Percentiles rank a stretch among this genome's conserved stretches.
Conservation (phyloP, 2,888 invertebrate genomes). For the Aleiodes alternator region DNA sequence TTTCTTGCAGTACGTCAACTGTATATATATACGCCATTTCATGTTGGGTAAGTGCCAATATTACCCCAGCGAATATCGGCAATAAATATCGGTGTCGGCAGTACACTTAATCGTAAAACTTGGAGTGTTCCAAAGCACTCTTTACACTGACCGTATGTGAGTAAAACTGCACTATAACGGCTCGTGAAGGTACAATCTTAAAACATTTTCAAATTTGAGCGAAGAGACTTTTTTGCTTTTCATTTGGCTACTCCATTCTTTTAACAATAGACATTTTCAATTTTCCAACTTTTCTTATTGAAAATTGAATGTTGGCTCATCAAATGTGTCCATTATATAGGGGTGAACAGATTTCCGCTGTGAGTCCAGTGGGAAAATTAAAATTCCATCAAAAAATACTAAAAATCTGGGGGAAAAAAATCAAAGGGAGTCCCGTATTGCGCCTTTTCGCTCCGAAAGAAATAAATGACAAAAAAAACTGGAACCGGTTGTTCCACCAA, state of each 20-base stretch:
- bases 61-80: slow-evolving; percentile 62
- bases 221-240: background rate
- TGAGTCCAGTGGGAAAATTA: no score
- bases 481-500: slow-evolving; percentile 70
- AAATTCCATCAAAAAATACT: slow-evolving; percentile 47
- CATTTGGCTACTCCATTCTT: background rate
- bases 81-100: slow-evolving; percentile 67
- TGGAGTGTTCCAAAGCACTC: slow-evolving; percentile 9
- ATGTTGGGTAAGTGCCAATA: slow-evolving; percentile 60
- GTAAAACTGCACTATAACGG: slow-evolving; percentile 8
- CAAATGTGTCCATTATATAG: no score
- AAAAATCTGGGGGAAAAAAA: slow-evolving; percentile 51
- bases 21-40: slow-evolving; percentile 18
- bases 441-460: slow-evolving; percentile 27
- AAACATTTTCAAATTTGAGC: background rate
- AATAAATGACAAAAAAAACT: slow-evolving; percentile 38
- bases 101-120: slow-evolving; percentile 67
- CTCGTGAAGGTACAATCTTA: background rate
- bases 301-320: no score
- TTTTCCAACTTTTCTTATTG: no score
- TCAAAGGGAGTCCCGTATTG: slow-evolving; percentile 31
- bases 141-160: slow-evolving; percentile 6
- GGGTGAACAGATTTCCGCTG: no score
- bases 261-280: background rate
- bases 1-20: slow-evolving; percentile 12